Conservation (phyloP, 1,140 invertebrate genomes). For the Drosophila saltans region DNA sequence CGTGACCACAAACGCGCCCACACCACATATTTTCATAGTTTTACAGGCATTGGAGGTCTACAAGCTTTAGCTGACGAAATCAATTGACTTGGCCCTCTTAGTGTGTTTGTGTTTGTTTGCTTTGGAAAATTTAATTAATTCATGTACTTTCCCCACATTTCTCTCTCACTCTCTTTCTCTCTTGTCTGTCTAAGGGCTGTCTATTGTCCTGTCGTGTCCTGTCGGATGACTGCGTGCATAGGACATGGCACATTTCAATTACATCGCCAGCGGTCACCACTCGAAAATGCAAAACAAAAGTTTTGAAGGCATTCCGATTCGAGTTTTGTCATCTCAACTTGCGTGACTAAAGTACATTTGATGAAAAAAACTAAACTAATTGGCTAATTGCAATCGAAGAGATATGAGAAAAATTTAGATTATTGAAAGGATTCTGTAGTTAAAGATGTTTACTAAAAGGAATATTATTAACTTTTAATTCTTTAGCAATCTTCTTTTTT, state of each 20-base stretch:
- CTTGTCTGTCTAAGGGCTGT: slow-evolving; percentile 1
- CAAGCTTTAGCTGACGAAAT: background rate
- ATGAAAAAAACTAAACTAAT: background rate
- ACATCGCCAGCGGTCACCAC: background rate
- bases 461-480: no score
- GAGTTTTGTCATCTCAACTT: background rate
- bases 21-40: slow-evolving; percentile 12
- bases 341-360: background rate
- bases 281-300: slow-evolving; percentile 9
- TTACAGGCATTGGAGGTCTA: background rate
- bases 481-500: no score
- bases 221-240: background rate
- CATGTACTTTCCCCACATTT: background rate
- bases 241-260: slow-evolving; percentile 6
- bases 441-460: no score
- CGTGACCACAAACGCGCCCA: slow-evolving; percentile 23
- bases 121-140: slow-evolving; percentile 46
- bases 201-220: slow-evolving; percentile 19
- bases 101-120: background rate
- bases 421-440: background rate
- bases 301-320: background rate
- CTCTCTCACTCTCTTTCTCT: background rate
- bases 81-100: background rate
- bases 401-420: background rate
- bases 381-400: background rate